Conservation (phyloP, 2,797 vertebrate species). For the Syndactyla subalaris region DNA sequence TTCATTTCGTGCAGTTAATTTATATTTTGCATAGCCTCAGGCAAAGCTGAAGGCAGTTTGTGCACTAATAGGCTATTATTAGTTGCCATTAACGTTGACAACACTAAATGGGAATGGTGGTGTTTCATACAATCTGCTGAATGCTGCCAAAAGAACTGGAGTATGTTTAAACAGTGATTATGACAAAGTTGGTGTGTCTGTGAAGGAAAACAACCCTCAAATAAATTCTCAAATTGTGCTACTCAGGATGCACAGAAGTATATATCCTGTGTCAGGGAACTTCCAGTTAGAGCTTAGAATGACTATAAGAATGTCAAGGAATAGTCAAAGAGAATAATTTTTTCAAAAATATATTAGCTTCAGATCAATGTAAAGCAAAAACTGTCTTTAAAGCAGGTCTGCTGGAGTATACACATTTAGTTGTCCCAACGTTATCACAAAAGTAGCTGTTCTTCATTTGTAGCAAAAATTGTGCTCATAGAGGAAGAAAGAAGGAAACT, state of each 20-base stretch:
- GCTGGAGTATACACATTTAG: background rate
- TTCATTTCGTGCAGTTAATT: constrained; percentile 48
- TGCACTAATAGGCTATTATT: constrained; percentile 47
- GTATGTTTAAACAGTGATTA: constrained; percentile 9
- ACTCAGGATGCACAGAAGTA: background rate
- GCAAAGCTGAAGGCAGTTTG: constrained; percentile 45
- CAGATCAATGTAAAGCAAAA: background rate
- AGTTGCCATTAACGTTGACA: constrained; percentile 42
- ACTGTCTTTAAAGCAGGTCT: background rate
- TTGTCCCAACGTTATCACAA: background rate
- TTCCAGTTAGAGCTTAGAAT: background rate
- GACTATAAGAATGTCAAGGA: background rate
- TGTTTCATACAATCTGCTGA: constrained; percentile 19
- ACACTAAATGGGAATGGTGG: constrained; percentile 1
- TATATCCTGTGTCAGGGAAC: background rate
- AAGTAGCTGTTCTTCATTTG: background rate
- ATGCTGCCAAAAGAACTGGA: constrained; percentile 26
- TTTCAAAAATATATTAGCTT: background rate
- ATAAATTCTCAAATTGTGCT: background rate
- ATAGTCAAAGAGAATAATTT: background rate
- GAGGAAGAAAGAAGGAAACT: background rate
- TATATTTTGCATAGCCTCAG: constrained; percentile 48
- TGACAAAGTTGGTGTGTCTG: background rate
- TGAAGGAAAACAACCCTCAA: constrained; percentile 10
- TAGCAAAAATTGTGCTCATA: background rate